These are phyloP conservation scores for Paracyprichromis sp. DNA, from an alignment of 2,113 vertebrate species.

Conservation along the genomic window DNA sequence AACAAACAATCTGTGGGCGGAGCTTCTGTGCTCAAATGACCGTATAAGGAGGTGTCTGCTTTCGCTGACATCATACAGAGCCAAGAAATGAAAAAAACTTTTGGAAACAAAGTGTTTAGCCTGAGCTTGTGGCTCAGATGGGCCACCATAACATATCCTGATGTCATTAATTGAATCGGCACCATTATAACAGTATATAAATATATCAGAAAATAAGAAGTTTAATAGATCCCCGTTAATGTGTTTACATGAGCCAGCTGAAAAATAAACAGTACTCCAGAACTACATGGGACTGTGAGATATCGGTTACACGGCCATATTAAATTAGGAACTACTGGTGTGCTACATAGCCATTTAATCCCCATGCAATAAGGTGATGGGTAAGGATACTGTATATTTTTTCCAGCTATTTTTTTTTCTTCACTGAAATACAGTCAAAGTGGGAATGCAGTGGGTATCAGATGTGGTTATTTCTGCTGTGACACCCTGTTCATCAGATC, in stretches of 20 bases:
- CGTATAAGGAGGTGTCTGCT: background rate
- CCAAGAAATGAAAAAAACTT: background rate
- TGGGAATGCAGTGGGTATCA: background rate
- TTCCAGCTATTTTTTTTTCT: background rate
- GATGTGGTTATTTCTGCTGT: background rate
- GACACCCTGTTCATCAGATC: background rate
- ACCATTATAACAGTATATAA: background rate
- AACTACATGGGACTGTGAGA: background rate
- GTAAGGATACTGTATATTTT: background rate
- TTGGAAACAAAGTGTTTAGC: background rate
- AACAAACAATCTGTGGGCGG: background rate
- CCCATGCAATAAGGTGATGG: background rate
- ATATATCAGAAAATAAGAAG: background rate
- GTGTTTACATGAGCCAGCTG: background rate
- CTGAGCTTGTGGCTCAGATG: background rate
- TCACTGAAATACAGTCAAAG: background rate
- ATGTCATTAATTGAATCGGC: background rate
- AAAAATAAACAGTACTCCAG: background rate
- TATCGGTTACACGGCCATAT: background rate
- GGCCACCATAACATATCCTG: background rate
- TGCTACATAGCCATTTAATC: background rate
- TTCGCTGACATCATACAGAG: background rate
- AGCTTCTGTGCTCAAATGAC: background rate
- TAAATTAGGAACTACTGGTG: background rate
- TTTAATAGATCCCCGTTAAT: background rate